Percentiles rank a stretch among this genome's conserved stretches.
These are phyloP conservation scores for Podarcis cretensis DNA, from an alignment of 2,113 vertebrate genomes.

Conservation along the genomic window DNA sequence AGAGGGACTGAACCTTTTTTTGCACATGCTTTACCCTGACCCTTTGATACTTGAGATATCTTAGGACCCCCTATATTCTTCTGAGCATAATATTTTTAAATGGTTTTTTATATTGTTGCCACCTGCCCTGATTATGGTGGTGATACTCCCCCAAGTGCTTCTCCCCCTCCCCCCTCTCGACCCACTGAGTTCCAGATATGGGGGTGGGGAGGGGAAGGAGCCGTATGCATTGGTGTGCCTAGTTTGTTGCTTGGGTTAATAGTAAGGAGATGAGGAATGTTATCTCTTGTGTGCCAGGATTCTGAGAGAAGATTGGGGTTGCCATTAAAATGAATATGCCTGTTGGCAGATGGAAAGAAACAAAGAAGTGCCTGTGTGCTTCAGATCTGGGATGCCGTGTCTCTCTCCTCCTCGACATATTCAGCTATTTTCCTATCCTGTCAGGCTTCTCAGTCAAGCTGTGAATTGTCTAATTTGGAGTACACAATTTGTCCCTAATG, in stretches of 20 bases:
- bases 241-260: neutral
- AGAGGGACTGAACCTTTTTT: neutral
- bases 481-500: slow-evolving; percentile 72
- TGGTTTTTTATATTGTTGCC: too few relatives aligned
- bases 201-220: neutral
- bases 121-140: too few relatives aligned
- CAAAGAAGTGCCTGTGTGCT: neutral
- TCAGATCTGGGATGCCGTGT: neutral
- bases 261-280: neutral
- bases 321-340: neutral
- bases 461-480: slow-evolving; percentile 69
- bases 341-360: neutral
- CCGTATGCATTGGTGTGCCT: neutral
- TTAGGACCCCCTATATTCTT: too few relatives aligned
- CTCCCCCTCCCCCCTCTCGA: too few relatives aligned
- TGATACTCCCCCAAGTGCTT: neutral
- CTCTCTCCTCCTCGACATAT: slow-evolving; percentile 28
- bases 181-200: neutral
- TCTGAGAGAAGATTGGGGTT: neutral
- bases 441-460: slow-evolving; percentile 64
- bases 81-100: too few relatives aligned
- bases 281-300: neutral
- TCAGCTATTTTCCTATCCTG: slow-evolving; percentile 27
- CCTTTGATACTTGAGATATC: too few relatives aligned
- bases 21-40: too few relatives aligned